These are phyloP conservation scores for Macrophya alboannulata DNA, from an alignment of 2,888 invertebrate species.

Conservation along the genomic window DNA sequence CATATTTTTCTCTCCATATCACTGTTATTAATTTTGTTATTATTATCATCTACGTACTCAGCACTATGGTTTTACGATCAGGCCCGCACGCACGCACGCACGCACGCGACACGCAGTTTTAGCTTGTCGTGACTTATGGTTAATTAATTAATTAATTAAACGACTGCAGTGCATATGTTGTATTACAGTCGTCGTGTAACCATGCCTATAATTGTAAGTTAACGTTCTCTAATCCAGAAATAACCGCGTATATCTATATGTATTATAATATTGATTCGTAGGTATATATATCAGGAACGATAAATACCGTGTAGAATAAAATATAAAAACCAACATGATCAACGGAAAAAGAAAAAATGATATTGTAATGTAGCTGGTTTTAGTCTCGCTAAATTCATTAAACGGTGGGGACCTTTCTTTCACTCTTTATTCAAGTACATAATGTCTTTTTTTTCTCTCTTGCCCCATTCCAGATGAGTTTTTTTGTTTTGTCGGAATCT, in stretches of 20 bases:
- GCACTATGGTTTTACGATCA: neutral
- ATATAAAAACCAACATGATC: neutral
- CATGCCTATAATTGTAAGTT: neutral
- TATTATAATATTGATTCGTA: neutral
- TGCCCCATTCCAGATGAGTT: neutral
- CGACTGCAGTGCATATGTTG: neutral
- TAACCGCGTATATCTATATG: neutral
- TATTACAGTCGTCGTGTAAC: neutral
- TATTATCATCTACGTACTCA: neutral
- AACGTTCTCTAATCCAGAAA: neutral
- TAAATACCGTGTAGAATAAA: neutral
- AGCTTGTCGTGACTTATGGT: neutral
- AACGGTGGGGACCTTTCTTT: neutral
- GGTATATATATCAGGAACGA: neutral
- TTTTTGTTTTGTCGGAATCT: neutral
- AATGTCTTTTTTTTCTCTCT: neutral
- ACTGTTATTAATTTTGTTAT: neutral
- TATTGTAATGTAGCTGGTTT: neutral
- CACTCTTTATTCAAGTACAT: neutral
- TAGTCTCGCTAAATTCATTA: neutral
- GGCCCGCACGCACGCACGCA: neutral
- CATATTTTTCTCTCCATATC: neutral
- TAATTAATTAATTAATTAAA: slow-evolving; percentile 7
- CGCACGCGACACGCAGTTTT: neutral
- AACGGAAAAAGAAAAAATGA: neutral